Evolutionary conservation across 2,113 vertebrate genomes (phyloP).

Genomic region (Taurulus bubalis): DNA sequence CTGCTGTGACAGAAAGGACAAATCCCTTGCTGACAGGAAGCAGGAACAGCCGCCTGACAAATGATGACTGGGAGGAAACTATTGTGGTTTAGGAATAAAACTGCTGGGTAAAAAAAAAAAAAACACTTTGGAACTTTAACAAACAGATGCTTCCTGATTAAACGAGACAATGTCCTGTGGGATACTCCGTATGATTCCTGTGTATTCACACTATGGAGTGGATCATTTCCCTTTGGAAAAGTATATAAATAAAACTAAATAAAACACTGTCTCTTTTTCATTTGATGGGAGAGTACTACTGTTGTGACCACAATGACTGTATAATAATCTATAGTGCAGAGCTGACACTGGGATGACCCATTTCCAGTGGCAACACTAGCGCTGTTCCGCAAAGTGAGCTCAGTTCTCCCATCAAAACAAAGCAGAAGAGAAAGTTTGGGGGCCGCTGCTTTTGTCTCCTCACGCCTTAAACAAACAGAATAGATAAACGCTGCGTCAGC

Average conservation of each 20-base stretch:
- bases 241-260: conserved; percentile 11
- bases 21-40: conserved; percentile 9
- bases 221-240: neutral
- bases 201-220: neutral
- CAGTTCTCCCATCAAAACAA: conserved; percentile 16
- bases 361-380: conserved; percentile 33
- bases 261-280: neutral
- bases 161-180: conserved; percentile 39
- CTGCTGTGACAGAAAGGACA: neutral
- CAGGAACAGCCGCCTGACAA: neutral
- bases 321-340: conserved; percentile 31
- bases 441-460: conserved; percentile 8
- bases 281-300: conserved; percentile 11
- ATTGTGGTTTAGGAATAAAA: conserved; percentile 39
- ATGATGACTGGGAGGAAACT: conserved; percentile 51
- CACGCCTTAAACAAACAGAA: conserved; percentile 9
- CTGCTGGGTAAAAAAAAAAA: conserved; percentile 8
- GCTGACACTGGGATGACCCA: conserved; percentile 55
- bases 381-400: conserved; percentile 25
- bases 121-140: conserved; percentile 28
- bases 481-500: conserved; percentile 4
- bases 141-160: conserved; percentile 66
- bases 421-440: conserved; percentile 27
- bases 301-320: conserved; percentile 25
- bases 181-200: conserved; percentile 32